Conservation (phyloP, 2,888 invertebrate species). For the Lapara coniferarum region DNA sequence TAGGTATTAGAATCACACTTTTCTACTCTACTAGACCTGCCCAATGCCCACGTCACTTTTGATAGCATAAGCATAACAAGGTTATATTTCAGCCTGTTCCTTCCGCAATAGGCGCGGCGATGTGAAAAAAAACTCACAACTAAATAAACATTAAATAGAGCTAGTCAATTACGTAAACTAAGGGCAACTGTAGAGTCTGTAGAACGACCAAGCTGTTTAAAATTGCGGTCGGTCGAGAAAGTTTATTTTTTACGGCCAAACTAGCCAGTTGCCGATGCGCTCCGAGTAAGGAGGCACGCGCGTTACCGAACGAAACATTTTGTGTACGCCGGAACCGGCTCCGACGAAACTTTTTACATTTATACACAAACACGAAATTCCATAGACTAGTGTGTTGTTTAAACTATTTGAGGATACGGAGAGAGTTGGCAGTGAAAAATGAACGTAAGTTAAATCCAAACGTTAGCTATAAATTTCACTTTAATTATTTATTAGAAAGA, state of each 20-base stretch:
- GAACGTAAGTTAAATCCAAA: conserved; percentile 47
- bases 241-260: conserved; percentile 48
- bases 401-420: conserved; percentile 34
- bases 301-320: conserved; percentile 27
- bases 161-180: conserved; percentile 26
- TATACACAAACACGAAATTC: conserved; percentile 36
- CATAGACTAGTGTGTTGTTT: conserved; percentile 36
- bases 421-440: conserved; percentile 41
- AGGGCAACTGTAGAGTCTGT: conserved; percentile 34
- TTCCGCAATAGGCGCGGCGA: neutral
- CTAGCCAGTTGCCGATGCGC: conserved; percentile 49
- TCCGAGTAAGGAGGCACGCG: conserved; percentile 37
- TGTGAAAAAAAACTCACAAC: neutral
- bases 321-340: conserved; percentile 32
- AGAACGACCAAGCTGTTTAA: conserved; percentile 34
- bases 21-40: no score
- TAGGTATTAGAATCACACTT: no score
- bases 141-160: conserved; percentile 19
- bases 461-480: neutral
- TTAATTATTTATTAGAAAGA: no score
- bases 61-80: no score
- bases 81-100: no score
- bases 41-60: no score
- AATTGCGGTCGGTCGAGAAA: conserved; percentile 58
- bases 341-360: conserved; percentile 33